Conservation (phyloP, 2,113 vertebrate genomes). For the Carassius auratus region DNA sequence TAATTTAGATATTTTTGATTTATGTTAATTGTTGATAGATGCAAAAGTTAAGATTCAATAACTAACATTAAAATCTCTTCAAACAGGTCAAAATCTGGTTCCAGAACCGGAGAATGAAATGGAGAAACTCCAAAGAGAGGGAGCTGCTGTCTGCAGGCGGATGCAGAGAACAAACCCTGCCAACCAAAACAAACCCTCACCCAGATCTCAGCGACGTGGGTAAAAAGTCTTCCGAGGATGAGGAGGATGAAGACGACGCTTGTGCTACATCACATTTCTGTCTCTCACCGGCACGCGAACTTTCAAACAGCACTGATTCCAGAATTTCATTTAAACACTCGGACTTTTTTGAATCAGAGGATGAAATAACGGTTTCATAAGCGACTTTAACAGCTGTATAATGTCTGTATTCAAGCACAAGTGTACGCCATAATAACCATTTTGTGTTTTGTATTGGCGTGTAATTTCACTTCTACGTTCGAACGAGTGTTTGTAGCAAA, state of each 20-base stretch:
- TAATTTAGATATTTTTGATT: no score
- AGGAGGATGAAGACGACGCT: constrained; percentile 75
- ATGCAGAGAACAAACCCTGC: constrained; percentile 94
- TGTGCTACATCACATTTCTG: constrained; percentile 62
- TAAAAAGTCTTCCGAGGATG: constrained; percentile 83
- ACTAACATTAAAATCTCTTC: background rate
- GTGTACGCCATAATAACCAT: background rate
- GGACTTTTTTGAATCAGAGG: constrained; percentile 93
- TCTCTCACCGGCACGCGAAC: constrained; percentile 66
- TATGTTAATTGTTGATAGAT: background rate
- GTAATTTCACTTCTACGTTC: constrained; percentile 35
- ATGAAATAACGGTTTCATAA: constrained; percentile 95
- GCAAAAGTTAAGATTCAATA: constrained; percentile 37
- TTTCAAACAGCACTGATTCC: constrained; percentile 68
- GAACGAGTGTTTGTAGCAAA: constrained; percentile 27
- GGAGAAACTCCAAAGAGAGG: constrained; percentile 97
- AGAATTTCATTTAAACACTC: constrained; percentile 88
- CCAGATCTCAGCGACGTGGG: constrained; percentile 96
- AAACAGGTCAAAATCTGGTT: constrained; percentile 98
- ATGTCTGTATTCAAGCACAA: constrained; percentile 37
- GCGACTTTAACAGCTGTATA: constrained; percentile 8
- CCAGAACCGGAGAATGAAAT: constrained; percentile 98
- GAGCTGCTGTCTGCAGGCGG: constrained; percentile 94
- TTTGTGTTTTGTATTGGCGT: background rate
- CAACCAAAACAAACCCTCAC: constrained; percentile 97